Evolutionary conservation across 2,113 vertebrate genomes (phyloP).

Genomic region (Prionailurus viverrinus): DNA sequence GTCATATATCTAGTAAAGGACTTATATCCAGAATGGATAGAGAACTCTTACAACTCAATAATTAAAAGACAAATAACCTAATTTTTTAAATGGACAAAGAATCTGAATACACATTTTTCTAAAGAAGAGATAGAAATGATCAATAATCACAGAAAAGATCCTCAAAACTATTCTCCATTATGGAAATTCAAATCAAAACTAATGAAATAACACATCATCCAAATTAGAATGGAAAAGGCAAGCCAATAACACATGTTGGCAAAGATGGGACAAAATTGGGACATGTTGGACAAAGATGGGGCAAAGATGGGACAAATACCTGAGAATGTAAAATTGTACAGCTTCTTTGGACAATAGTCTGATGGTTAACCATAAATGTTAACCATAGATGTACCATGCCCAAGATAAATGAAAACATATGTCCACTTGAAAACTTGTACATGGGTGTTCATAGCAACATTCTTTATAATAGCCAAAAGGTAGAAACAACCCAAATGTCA

Average conservation of each 20-base stretch:
- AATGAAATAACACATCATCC: neutral
- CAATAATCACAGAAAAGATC: neutral
- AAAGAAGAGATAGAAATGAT: neutral
- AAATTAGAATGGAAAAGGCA: neutral
- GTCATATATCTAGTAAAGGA: neutral
- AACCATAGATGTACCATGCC: neutral
- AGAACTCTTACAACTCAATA: neutral
- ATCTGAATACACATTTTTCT: neutral
- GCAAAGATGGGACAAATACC: neutral
- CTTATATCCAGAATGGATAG: neutral
- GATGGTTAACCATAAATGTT: neutral
- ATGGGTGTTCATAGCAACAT: neutral
- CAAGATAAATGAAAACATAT: neutral
- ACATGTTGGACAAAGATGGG: too few species aligned
- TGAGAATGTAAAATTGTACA: neutral
- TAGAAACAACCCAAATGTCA: neutral
- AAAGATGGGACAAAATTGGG: neutral
- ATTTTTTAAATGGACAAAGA: neutral
- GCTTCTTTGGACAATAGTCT: neutral
- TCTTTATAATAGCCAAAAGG: neutral
- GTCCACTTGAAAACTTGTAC: neutral
- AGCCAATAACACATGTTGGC: neutral
- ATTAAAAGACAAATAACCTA: neutral
- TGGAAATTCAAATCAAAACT: neutral
- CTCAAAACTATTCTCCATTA: neutral